Percentiles rank a stretch among this genome's conserved stretches.
phyloP scores from a whole-genome alignment of 2,888 invertebrate genomes.

The Agriotes lineatus region DNA sequence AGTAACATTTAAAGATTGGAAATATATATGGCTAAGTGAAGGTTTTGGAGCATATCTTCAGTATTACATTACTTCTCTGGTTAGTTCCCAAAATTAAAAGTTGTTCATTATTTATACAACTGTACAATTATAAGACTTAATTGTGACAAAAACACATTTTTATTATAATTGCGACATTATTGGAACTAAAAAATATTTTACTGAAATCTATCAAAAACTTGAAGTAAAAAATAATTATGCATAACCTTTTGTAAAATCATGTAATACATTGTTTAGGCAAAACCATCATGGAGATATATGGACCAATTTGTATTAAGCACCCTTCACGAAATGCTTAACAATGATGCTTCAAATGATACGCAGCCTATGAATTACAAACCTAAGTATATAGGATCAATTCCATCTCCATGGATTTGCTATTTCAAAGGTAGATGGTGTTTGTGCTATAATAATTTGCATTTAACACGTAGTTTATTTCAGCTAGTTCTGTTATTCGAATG shows the following conservation, averaged over 20 bases:
- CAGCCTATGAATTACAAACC: slow-evolving; percentile 68
- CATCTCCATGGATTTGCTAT: slow-evolving; percentile 46
- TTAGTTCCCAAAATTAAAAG: no score
- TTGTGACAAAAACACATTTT: no score
- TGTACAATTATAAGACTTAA: no score
- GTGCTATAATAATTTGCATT: no score
- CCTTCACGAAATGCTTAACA: slow-evolving; percentile 69
- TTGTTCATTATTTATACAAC: no score
- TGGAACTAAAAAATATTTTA: no score
- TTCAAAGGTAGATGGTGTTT: slow-evolving; percentile 40
- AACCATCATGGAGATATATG: slow-evolving; percentile 37
- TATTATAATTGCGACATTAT: no score
- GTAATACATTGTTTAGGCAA: no score
- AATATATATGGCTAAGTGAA: slow-evolving; percentile 37
- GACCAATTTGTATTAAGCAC: slow-evolving; percentile 29
- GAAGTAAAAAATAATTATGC: no score
- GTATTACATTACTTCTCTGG: slow-evolving; percentile 32
- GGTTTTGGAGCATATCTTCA: slow-evolving; percentile 37
- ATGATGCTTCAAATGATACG: slow-evolving; percentile 67
- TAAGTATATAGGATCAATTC: slow-evolving; percentile 70
- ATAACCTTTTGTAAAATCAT: no score
- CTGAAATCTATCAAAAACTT: no score
- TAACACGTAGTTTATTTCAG: slow-evolving; percentile 56
- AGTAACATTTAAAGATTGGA: slow-evolving; percentile 32
- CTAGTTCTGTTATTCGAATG: slow-evolving; percentile 72